Evolutionary conservation across 2,888 invertebrate genomes (phyloP).

Genomic region (Poecilobothrus nobilitatus): DNA sequence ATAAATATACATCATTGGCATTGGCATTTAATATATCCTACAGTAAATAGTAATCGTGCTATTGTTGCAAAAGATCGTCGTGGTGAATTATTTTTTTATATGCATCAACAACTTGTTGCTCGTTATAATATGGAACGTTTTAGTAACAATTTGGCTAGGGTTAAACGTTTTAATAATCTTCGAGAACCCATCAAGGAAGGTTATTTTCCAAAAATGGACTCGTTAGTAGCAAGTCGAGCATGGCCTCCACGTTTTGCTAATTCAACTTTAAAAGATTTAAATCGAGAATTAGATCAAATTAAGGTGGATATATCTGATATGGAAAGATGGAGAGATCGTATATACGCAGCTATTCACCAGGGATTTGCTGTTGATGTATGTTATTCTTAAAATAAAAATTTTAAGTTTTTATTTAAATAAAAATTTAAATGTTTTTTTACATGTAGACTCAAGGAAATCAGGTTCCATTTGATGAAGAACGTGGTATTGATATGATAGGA

Average conservation of each 20-base stretch:
- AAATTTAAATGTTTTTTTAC: slow-evolving; percentile 14
- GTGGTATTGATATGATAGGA: slow-evolving; percentile 65
- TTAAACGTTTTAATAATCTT: slow-evolving; percentile 44
- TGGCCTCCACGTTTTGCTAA: slow-evolving; percentile 34
- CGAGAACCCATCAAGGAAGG: slow-evolving; percentile 60
- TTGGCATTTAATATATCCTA: slow-evolving; percentile 58
- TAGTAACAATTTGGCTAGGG: no score
- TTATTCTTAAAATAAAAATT: slow-evolving; percentile 44
- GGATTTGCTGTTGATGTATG: slow-evolving; percentile 45
- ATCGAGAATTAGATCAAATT: slow-evolving; percentile 56
- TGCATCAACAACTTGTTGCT: slow-evolving; percentile 54
- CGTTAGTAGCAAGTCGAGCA: slow-evolving; percentile 55
- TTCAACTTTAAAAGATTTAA: slow-evolving; percentile 50
- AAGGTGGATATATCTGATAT: slow-evolving; percentile 56
- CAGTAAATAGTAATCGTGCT: slow-evolving; percentile 45
- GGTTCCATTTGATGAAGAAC: slow-evolving; percentile 52
- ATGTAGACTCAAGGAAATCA: slow-evolving; percentile 49
- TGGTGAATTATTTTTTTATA: slow-evolving; percentile 66
- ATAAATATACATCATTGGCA: slow-evolving; percentile 46
- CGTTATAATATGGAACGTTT: slow-evolving; percentile 66
- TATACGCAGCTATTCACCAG: slow-evolving; percentile 57
- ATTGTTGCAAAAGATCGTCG: slow-evolving; percentile 54
- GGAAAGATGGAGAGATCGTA: slow-evolving; percentile 62
- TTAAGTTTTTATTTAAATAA: neutral
- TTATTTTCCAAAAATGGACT: slow-evolving; percentile 73